Evolutionary conservation across 2,113 vertebrate species (phyloP), one percentile per base, ranked within the genome.

Genomic region (Neoarius graeffei): DNA sequence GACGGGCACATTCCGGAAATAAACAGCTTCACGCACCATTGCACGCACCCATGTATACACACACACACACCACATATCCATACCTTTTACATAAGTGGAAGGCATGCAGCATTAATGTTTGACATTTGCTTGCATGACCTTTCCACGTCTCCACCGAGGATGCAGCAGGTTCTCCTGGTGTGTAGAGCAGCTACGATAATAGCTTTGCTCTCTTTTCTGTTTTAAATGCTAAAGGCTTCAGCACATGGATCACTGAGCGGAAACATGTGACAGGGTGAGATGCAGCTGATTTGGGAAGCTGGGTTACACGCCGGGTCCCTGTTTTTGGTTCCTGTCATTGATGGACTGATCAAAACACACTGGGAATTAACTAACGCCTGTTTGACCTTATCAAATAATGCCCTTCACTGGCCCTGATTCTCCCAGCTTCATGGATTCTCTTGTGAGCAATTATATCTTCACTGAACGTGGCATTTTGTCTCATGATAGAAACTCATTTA

Each of bases 81-180:
- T 66, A 62, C 88, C 50, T 81, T 89, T 82, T 77, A 60, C 86
- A 81, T 88, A 86, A 89, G 62, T 85, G 85, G 81, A 90, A 87
- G 85, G 86, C 64, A 79, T 88, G 80, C 80, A 81, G 81, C 87
- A 88, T 88, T 90, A 90, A 86, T 62, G 54, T 86, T 76, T 90
- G 87, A 88, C 89, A 90, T 85, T 83, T 88, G 86, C 84, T 54
- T 60, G 35, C 50, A 54, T 90, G 89, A 90, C 89, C 89, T 88
- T 90, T 90, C 57, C 83, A 54, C 62, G 13, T 84, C 73, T 89
- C 89, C 82, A 73, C 14, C 42, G 83, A 85, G 79, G 80, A 64
- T 80, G 67, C 69, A 48, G 54, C 81, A 23, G 83, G 25, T 86
- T 57, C 85, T 69, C 64, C 69, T 73, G 67, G 42, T 50, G 84